Evolutionary conservation across 2,113 vertebrate species (phyloP), one percentile per base, ranked within the genome.

Genomic region (Malaclemys terrapin): DNA sequence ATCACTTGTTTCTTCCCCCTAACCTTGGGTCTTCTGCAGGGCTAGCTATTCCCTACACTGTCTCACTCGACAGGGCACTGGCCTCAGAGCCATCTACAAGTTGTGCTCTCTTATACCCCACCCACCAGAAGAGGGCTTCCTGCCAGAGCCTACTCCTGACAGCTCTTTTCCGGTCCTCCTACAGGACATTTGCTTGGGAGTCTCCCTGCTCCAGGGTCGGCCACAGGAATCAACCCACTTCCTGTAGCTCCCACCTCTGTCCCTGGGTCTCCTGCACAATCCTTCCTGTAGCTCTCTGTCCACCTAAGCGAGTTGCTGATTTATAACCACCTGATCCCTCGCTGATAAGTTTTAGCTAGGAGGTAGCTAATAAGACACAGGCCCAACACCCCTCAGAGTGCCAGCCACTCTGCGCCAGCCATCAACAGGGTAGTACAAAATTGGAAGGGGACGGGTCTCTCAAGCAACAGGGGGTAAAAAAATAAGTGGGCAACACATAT

Each of bases 371-470:
- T 72, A 22, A 72, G n/a, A 72, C 9, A 72, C 17, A 22, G 81
- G 88, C 45, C 82, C 53, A 62, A 0, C 84, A 53, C 72, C 72
- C 38, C 45, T 27, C 38, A 13, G 10, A 84, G 62, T 52, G 78
- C 80, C 91, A 82, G 0, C 59, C 79, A 52, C 24, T 93, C 88
- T 89, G 53, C 91, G 90, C 87, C 75, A 82, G 85, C 62, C 69
- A 53, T 49, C 17, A 86, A n/a, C 3, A 31, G 2, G 38, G 13
- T 4, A 0, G 0, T 27, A 17, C 85, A 94, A 57, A 89, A 85
- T n/a, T 87, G 27, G 0, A 12, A 0, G 4, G 54, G 84, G 50
- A 88, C 78, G 90, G 82, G 5, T 0, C 0, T 25, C 80, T 49
- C 5, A 25, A 20, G 56, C 16, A 31, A 76, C 20, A 52, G 56